Percentiles rank a stretch among this genome's conserved stretches.
phyloP scores from a whole-genome alignment of 2,888 invertebrate species.

The Hesperia comma region DNA sequence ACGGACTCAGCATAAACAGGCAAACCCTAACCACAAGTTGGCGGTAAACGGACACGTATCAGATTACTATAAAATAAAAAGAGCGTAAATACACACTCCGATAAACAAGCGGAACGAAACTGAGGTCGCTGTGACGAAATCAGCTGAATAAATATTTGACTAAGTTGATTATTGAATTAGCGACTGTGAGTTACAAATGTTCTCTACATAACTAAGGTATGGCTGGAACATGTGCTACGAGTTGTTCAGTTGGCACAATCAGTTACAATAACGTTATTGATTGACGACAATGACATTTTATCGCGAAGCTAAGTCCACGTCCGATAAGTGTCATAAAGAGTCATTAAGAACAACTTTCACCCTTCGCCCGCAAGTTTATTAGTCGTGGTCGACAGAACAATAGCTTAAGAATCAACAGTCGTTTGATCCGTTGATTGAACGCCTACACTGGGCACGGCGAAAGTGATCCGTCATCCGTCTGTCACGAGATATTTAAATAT shows the following conservation, averaged over 20 bases:
- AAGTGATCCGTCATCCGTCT: slow-evolving; percentile 62
- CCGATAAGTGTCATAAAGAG: slow-evolving; percentile 41
- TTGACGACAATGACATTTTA: slow-evolving; percentile 34
- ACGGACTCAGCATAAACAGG: slow-evolving; percentile 48
- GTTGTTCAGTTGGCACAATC: not conserved
- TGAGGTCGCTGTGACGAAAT: slow-evolving; percentile 64
- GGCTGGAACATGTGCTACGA: not conserved
- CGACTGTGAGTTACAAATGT: slow-evolving; percentile 16
- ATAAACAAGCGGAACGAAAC: slow-evolving; percentile 65
- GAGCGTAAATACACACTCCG: slow-evolving; percentile 67
- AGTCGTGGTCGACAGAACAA: slow-evolving; percentile 63
- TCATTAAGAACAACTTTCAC: slow-evolving; percentile 68
- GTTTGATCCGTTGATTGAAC: slow-evolving; percentile 57
- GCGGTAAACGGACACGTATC: slow-evolving; percentile 56
- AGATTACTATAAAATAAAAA: slow-evolving; percentile 68
- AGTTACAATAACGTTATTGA: not conserved
- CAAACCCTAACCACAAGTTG: slow-evolving; percentile 53
- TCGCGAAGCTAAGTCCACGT: slow-evolving; percentile 9
- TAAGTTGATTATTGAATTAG: slow-evolving; percentile 26
- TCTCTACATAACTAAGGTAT: slow-evolving; percentile 4
- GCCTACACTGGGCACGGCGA: slow-evolving; percentile 63
- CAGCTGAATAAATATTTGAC: slow-evolving; percentile 34
- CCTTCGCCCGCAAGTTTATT: slow-evolving; percentile 68
- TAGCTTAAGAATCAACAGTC: slow-evolving; percentile 56
- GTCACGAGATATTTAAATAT: slow-evolving; percentile 60